phyloP scores from a whole-genome alignment of 2,888 invertebrate species.

The Chrysomela aeneicollis region DNA sequence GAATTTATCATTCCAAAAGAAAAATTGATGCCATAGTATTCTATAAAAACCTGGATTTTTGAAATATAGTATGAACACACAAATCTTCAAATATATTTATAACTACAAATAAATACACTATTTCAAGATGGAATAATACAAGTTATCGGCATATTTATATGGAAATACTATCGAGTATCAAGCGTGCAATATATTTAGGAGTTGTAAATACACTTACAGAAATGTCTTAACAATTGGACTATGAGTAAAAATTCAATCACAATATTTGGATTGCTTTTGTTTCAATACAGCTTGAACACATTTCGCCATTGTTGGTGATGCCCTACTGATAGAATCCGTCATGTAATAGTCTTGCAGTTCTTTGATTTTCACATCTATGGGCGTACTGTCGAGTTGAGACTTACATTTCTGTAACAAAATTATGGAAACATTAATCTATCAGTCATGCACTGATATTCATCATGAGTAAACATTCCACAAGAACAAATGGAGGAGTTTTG shows the following conservation, averaged over 20 bases:
- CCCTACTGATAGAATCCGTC: constrained; percentile 96
- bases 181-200: background rate
- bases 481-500: too few species aligned
- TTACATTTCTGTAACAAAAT: constrained; percentile 56
- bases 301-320: constrained; percentile 98
- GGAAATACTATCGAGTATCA: background rate
- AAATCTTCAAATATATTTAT: too few species aligned
- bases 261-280: constrained; percentile 64
- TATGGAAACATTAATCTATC: background rate
- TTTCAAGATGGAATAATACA: background rate
- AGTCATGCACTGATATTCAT: too few species aligned
- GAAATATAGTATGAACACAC: too few species aligned
- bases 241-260: constrained; percentile 35
- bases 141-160: background rate
- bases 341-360: constrained; percentile 88
- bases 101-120: background rate
- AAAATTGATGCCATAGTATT: too few species aligned
- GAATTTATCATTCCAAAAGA: too few species aligned
- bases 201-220: constrained; percentile 9
- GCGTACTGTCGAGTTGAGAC: constrained; percentile 54
- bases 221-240: constrained; percentile 27
- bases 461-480: too few species aligned
- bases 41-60: too few species aligned
- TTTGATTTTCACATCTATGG: constrained; percentile 77
- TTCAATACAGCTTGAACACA: constrained; percentile 91